Percentiles rank a stretch among this genome's conserved stretches.
Conservation (phyloP, 2,797 vertebrate genomes). For the Taenioides sp. region DNA sequence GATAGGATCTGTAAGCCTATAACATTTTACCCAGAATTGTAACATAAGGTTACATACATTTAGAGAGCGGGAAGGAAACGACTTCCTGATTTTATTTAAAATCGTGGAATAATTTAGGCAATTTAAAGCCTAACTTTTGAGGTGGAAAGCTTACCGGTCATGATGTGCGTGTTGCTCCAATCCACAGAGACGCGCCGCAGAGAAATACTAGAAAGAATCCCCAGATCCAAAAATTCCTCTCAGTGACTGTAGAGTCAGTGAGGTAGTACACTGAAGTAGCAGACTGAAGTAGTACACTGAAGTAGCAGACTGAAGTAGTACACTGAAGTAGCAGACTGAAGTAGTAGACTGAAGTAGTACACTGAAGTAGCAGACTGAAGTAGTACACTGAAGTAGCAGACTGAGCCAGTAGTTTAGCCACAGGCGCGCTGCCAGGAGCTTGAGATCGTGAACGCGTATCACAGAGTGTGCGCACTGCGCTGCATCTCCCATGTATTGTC, state of each 20-base stretch:
- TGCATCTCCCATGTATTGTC: background rate
- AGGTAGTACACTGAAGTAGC: background rate
- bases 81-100: background rate
- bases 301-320: background rate
- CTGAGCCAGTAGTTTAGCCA: background rate
- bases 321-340: background rate
- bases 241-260: background rate
- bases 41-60: background rate
- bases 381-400: no score
- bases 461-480: background rate
- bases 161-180: constrained; percentile 18
- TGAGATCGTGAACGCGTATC: constrained; percentile 19
- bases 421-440: constrained; percentile 23
- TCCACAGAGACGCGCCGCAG: background rate
- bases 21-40: background rate
- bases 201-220: background rate
- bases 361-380: background rate
- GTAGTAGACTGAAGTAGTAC: background rate
- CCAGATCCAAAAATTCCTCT: background rate
- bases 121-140: background rate
- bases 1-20: no score
- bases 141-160: constrained; percentile 50
- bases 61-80: background rate
- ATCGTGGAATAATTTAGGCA: background rate
- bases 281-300: background rate